Evolutionary conservation across 1,140 invertebrate species (phyloP), one percentile per base, ranked within the genome.

Genomic region (Temnothorax nylanderi): DNA sequence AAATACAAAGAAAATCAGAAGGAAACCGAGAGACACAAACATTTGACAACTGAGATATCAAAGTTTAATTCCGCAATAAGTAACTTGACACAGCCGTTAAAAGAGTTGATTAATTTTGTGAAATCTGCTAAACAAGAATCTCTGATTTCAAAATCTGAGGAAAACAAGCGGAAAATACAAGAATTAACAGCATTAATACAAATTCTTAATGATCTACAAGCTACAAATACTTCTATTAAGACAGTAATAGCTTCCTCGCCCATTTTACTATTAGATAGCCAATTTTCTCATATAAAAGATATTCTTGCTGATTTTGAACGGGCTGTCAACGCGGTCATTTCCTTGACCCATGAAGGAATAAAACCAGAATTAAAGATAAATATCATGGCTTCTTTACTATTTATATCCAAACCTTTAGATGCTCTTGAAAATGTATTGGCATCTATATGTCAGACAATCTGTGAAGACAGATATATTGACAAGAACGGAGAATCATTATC

Each of bases 131-230:
- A 76, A n/a, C 54, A 78, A 34, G 21, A 82, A 34, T 64, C 77
- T 13, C 47, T 87, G 2, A 10, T 69, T 16, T 82, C 71, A 18
- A 86, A 88, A 65, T 85, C 88, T 3, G 86, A 92, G 21, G 90
- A 92, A 58, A 82, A 89, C 18, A 91, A 87, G 37, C 85, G 85
- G 13, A 88, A 88, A 49, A 65, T 89, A 41, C 87, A 78, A 69
- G 86, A 85, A 69, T 37, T 87, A 11, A 89, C 85, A 18, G 87
- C 87, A 0, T 54, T 91, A 47, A 62, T 91, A 37, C 89, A 91
- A 69, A 90, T 86, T 49, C 60, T 91, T 1, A 74, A 88, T 18
- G 89, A 90, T 37, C 41, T 91, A 26, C 84, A 86, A 69, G 80
- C 85, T 5, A 82, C 87, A 0, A 84, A 62, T 34, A 11, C n/a